Percentiles rank a stretch among this genome's conserved stretches.
phyloP scores from a whole-genome alignment of 2,797 vertebrate species.

The Trachurus trachurus region DNA sequence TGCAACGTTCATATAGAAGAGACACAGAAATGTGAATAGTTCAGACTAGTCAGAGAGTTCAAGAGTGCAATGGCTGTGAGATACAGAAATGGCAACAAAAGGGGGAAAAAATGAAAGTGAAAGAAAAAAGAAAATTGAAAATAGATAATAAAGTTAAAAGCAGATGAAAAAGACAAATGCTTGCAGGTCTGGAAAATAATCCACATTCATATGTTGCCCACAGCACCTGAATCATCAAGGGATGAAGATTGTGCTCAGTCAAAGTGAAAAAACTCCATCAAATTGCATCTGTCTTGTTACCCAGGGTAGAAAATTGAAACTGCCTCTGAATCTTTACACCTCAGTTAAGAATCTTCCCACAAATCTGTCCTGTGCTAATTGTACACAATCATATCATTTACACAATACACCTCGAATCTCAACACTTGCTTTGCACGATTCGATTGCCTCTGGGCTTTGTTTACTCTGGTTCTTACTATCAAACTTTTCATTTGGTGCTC shows the following conservation, averaged over 20 bases:
- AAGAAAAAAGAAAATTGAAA: background rate
- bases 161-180: background rate
- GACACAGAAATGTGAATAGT: background rate
- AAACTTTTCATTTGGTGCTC: conserved; percentile 28
- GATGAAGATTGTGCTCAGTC: conserved; percentile 2
- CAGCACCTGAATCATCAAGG: background rate
- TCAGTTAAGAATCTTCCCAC: conserved; percentile 7
- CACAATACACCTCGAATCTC: background rate
- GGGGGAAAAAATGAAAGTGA: background rate
- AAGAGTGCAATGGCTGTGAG: background rate
- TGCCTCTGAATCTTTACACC: conserved; percentile 14
- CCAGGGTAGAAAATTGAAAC: background rate
- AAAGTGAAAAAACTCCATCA: background rate
- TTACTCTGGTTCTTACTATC: conserved; percentile 22
- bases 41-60: background rate
- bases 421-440: background rate
- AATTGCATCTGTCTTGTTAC: background rate
- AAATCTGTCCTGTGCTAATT: conserved; percentile 8
- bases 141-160: conserved; percentile 1
- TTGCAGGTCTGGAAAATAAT: conserved; percentile 13
- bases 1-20: conserved; percentile 63
- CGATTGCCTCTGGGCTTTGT: conserved; percentile 24
- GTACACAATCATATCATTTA: conserved; percentile 3
- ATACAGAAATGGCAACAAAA: background rate
- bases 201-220: background rate